Percentiles rank a stretch among this genome's conserved stretches.
phyloP scores from a whole-genome alignment of 2,113 vertebrate species.

The Psittacara wagleri region DNA sequence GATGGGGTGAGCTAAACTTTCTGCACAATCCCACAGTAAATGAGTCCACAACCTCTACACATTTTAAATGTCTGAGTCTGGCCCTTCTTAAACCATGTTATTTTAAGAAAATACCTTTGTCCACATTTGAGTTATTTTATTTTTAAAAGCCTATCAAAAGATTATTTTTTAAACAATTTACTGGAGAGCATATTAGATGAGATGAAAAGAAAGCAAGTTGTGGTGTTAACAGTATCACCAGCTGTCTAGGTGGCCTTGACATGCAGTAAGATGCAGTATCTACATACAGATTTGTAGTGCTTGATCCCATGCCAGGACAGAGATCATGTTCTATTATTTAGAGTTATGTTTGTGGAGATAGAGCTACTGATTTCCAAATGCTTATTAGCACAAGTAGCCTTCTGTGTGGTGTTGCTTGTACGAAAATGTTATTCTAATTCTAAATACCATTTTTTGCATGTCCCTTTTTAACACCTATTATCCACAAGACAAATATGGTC shows the following conservation, averaged over 20 bases:
- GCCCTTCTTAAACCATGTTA: neutral
- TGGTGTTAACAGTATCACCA: neutral
- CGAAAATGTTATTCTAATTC: neutral
- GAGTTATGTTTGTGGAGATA: neutral
- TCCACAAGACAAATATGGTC: neutral
- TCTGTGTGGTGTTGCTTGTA: neutral
- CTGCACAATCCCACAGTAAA: neutral
- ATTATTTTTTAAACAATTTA: neutral
- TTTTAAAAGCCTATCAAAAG: neutral
- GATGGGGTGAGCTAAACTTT: neutral
- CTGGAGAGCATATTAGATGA: neutral
- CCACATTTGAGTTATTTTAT: neutral
- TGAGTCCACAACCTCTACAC: neutral
- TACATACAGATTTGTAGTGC: neutral
- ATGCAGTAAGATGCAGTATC: neutral
- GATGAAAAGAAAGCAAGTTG: neutral
- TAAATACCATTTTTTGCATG: neutral
- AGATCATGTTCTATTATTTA: neutral
- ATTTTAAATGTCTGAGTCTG: neutral
- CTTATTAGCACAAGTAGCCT: neutral
- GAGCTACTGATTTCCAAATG: neutral
- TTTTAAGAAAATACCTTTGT: neutral
- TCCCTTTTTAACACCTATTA: neutral
- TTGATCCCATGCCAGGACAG: neutral
- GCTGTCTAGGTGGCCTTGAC: neutral